phyloP scores from a whole-genome alignment of 2,888 invertebrate species.

The Pheosia gnoma region DNA sequence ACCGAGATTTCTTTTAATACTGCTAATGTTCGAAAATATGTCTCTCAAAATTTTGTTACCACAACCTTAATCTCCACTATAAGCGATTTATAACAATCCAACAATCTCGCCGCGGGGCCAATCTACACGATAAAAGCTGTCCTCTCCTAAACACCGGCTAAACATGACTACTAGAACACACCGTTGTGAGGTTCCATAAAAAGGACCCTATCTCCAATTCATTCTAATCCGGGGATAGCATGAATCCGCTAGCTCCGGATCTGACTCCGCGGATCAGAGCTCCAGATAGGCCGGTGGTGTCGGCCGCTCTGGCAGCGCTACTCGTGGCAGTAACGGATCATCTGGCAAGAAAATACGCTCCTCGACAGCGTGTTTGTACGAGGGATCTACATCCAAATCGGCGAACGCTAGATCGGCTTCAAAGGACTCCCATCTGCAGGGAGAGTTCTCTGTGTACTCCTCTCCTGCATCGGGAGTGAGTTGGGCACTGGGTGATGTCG shows the following conservation, averaged over 20 bases:
- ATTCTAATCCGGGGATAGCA: constrained; percentile 62
- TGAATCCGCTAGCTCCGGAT: constrained; percentile 70
- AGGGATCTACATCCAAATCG: constrained; percentile 85
- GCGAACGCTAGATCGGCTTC: constrained; percentile 86
- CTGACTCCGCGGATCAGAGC: constrained; percentile 80
- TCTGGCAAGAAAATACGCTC: constrained; percentile 85
- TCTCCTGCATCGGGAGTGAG: constrained; percentile 83
- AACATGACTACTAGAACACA: constrained; percentile 58
- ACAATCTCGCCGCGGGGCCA: constrained; percentile 56
- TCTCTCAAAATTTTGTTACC: constrained; percentile 79
- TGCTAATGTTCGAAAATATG: constrained; percentile 79
- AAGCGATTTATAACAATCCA: constrained; percentile 79
- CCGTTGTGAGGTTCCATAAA: constrained; percentile 36
- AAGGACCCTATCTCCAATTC: constrained; percentile 55
- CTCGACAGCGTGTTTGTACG: constrained; percentile 85
- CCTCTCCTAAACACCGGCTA: constrained; percentile 56
- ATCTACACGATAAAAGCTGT: constrained; percentile 65
- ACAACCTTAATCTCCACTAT: constrained; percentile 79
- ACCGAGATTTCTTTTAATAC: constrained; percentile 69
- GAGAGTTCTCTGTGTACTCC: constrained; percentile 71
- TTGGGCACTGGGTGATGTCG: constrained; percentile 83
- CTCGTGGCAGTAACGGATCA: constrained; percentile 81
- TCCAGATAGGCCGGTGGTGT: constrained; percentile 83
- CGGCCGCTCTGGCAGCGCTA: constrained; percentile 81
- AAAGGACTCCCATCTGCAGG: constrained; percentile 86